phyloP scores from a whole-genome alignment of 2,888 invertebrate species.

The Lasioglossum vierecki region DNA sequence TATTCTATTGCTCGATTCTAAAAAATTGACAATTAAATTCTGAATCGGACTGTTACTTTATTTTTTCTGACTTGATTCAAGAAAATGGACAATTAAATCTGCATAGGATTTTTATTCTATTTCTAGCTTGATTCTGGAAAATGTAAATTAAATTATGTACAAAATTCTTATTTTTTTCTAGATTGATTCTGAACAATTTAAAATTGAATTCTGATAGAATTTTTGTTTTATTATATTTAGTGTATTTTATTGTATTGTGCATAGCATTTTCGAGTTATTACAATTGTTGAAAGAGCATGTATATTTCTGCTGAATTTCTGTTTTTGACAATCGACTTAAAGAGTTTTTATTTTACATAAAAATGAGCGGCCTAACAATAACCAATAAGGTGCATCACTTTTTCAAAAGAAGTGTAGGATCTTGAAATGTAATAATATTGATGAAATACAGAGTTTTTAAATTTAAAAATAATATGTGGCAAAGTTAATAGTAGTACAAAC shows the following conservation, averaged over 20 bases:
- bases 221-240: background rate
- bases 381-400: background rate
- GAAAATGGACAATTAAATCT: background rate
- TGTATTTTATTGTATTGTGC: no score
- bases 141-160: background rate
- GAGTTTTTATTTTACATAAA: background rate
- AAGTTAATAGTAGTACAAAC: background rate
- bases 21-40: background rate
- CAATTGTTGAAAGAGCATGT: background rate
- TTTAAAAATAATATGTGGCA: background rate
- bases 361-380: background rate
- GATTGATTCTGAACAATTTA: background rate
- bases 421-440: background rate
- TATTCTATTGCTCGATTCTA: background rate
- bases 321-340: no score
- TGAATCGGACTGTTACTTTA: background rate
- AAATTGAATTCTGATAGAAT: background rate
- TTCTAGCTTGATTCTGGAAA: background rate
- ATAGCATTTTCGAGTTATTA: background rate
- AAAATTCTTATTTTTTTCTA: background rate
- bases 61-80: background rate
- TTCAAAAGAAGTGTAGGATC: background rate
- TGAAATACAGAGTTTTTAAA: background rate
- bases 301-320: background rate
- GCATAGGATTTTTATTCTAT: background rate